phyloP scores from a whole-genome alignment of 2,797 vertebrate genomes.

The Characodon lateralis region DNA sequence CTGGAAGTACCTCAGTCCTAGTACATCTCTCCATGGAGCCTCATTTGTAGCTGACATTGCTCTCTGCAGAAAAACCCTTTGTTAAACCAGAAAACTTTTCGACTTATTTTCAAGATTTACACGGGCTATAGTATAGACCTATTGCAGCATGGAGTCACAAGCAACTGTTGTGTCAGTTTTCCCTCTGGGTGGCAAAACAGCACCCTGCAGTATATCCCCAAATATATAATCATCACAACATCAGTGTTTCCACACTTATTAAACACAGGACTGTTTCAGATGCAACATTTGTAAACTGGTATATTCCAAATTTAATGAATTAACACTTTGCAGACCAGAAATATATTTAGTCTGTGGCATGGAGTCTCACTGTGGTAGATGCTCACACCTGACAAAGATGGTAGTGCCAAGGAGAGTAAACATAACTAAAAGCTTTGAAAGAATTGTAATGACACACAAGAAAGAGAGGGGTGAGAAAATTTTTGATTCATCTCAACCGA shows the following conservation, averaged over 20 bases:
- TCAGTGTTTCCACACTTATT: neutral
- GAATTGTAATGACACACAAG: neutral
- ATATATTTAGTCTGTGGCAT: neutral
- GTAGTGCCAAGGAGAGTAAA: neutral
- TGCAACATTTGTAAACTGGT: neutral
- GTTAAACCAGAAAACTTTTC: slow-evolving; percentile 50
- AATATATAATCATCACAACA: neutral
- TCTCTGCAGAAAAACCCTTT: slow-evolving; percentile 32
- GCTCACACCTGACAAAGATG: neutral
- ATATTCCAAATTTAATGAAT: neutral
- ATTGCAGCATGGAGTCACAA: neutral
- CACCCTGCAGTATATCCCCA: neutral
- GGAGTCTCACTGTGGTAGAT: neutral
- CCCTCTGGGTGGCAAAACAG: neutral
- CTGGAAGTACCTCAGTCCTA: slow-evolving; percentile 37
- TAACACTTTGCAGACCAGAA: neutral
- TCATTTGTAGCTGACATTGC: slow-evolving; percentile 35
- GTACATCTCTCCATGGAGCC: slow-evolving; percentile 23
- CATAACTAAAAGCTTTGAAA: neutral
- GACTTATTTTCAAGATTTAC: slow-evolving; percentile 73
- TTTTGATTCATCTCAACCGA: neutral
- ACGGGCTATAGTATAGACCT: slow-evolving; percentile 11
- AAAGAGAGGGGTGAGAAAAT: neutral
- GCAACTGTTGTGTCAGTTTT: neutral
- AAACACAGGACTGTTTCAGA: neutral